Base-by-base conservation (phyloP, 2,113 vertebrate genomes). In the Redunca redunca region DNA sequence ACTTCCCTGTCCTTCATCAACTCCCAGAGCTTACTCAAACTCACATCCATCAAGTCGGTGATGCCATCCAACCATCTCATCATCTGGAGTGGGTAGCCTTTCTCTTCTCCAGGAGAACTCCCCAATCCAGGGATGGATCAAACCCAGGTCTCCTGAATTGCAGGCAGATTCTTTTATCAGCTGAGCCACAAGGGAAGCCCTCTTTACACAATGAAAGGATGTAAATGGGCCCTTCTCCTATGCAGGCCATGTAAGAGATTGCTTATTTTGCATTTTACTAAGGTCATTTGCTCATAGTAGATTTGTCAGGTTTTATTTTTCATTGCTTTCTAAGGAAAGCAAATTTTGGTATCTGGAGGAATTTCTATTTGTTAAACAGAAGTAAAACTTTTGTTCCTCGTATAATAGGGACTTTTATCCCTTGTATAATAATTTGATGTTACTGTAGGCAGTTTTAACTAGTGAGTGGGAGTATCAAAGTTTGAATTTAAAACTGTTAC, bases 191-290 rank as follows among this genome's bases (percentile, higher is more conserved):
- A 71, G 19, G n/a, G n/a, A 71, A 40, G 36, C n/a, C n/a, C 67
- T 64, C 21, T 96, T 88, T 23, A 84, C 4, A 74, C 25, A 48
- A 84, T 53, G 26, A 52, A 4, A 91, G 95, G 33, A 62, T 84
- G 14, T 87, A 64, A 88, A 85, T 26, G 30, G 12, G 5, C 4
- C 12, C 71, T 33, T 19, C 12, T 46, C 30, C 36, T 36, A 23
- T 26, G 25, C 7, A 36, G 1, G 6, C 2, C 9, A 21, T 40
- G 4, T 57, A 85, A 92, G 58, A 64, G 55, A 88, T 26, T 71
- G 30, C 15, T 43, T 55, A 48, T 94, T 90, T 87, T 95, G 8
- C 52, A 53, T 94, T 82, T 87, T 82, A 87, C 36, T 40, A 58
- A 10, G 3, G 71, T 86, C 93, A 78, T 77, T 9, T 33, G 11